Base-by-base conservation (phyloP, 1,140 invertebrate genomes). In the Orchesella cincta region DNA sequence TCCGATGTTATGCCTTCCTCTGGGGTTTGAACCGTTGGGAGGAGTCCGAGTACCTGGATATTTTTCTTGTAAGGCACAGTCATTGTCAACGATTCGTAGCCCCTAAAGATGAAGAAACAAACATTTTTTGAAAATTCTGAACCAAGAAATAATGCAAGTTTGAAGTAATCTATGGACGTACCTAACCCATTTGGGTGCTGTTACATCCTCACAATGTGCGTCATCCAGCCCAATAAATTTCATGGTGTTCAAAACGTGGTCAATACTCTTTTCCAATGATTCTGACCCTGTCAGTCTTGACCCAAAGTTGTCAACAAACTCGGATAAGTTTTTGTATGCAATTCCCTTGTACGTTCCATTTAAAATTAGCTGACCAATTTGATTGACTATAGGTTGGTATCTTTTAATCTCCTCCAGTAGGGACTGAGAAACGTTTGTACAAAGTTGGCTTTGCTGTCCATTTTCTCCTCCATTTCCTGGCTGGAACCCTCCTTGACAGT, bases 251-350 rank as follows among this genome's bases (percentile, higher is more conserved):
- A 92, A 82, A 84, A 91, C 89, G 81, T 92, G 91, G 85, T 93
- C 90, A 76, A 93, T 93, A 0, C 92, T 86, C 74, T 89, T 85
- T 85, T 93, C 91, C n/a, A 93, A 86, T 76, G 84, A 86, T 76
- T 88, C 78, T 0, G 90, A 89, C 0, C 92, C 92, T 0, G 90
- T 85, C 39, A 91, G 85, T 74, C 93, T 86, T 3, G 88, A 86
- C 1, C 92, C 92, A 86, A 92, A 93, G 73, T 86, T 90, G 81
- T 93, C 92, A 0, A 91, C 89, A 83, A 93, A 92, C 29, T 86
- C 83, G 1, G 89, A 86, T 18, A 93, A 85, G 83, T 91, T 89
- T 57, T 89, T 83, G 83, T 89, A 92, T 0, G 89, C 89, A 73
- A 83, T 83, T 26, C 87, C 87, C 83, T 88, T 88, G 73, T 88